A percentile compares a stretch with the other conserved stretches of the same genome.
Conservation (phyloP, 2,888 invertebrate species). For the Machimus rusticus region DNA sequence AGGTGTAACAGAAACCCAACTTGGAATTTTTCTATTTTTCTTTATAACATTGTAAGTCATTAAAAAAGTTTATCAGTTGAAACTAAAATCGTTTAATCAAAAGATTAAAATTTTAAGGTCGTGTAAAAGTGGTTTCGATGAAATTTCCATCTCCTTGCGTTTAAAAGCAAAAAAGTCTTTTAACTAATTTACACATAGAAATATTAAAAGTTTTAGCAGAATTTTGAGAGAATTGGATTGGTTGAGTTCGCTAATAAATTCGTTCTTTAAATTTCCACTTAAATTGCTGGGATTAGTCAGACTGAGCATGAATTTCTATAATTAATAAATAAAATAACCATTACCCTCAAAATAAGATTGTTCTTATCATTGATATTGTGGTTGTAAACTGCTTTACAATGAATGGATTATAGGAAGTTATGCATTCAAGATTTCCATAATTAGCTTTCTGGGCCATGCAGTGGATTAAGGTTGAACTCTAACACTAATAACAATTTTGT, state of each 20-base stretch:
- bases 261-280: background rate
- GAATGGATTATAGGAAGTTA: background rate
- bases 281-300: background rate
- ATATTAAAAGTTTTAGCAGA: too few relatives aligned
- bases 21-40: too few relatives aligned
- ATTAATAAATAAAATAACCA: background rate
- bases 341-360: background rate
- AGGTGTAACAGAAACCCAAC: too few relatives aligned
- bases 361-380: background rate
- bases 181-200: too few relatives aligned
- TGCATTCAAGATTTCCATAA: background rate
- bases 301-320: background rate
- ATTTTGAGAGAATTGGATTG: background rate
- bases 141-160: too few relatives aligned
- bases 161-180: too few relatives aligned
- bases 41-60: too few relatives aligned
- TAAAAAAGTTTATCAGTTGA: too few relatives aligned
- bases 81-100: too few relatives aligned
- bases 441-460: background rate
- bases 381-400: background rate
- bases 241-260: background rate
- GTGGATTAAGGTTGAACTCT: background rate
- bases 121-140: too few relatives aligned
- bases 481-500: background rate
- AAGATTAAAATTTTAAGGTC: too few relatives aligned